A percentile compares a stretch with the other conserved stretches of the same genome.
These are phyloP conservation scores for Calosoma granatense DNA, from an alignment of 1,140 invertebrate species.

Conservation along the genomic window DNA sequence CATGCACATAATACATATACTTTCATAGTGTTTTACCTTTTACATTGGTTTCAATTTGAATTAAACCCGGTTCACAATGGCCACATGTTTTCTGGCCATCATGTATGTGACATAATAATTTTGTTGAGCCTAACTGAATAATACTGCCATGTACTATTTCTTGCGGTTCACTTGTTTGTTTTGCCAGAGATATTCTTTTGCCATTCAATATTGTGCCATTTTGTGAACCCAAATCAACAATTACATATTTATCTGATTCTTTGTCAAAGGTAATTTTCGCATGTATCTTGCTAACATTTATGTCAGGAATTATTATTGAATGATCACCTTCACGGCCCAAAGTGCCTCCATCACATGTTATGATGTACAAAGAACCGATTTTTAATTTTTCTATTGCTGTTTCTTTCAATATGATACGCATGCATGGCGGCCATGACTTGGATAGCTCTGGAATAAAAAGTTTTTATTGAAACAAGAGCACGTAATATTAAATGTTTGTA, in stretches of 20 bases:
- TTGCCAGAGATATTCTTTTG: slow-evolving; percentile 56
- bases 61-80: slow-evolving; percentile 77
- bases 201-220: slow-evolving; percentile 83
- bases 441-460: slow-evolving; percentile 49
- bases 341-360: slow-evolving; percentile 77
- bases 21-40: not conserved
- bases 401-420: slow-evolving; percentile 74
- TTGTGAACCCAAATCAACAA: slow-evolving; percentile 73
- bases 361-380: slow-evolving; percentile 68
- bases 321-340: slow-evolving; percentile 73
- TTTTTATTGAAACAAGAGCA: too few species aligned
- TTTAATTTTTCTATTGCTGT: slow-evolving; percentile 57
- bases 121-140: slow-evolving; percentile 59
- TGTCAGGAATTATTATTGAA: slow-evolving; percentile 64
- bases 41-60: slow-evolving; percentile 28
- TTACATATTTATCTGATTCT: slow-evolving; percentile 48
- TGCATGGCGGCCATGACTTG: slow-evolving; percentile 70
- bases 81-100: slow-evolving; percentile 74
- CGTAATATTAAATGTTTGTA: slow-evolving; percentile 14
- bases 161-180: slow-evolving; percentile 52
- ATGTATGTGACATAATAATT: slow-evolving; percentile 79
- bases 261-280: slow-evolving; percentile 59
- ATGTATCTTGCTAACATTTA: slow-evolving; percentile 67
- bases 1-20: too few species aligned
- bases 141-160: slow-evolving; percentile 65